These are phyloP conservation scores for Oryzias melastigma DNA, from an alignment of 2,113 vertebrate genomes.

Conservation along the genomic window DNA sequence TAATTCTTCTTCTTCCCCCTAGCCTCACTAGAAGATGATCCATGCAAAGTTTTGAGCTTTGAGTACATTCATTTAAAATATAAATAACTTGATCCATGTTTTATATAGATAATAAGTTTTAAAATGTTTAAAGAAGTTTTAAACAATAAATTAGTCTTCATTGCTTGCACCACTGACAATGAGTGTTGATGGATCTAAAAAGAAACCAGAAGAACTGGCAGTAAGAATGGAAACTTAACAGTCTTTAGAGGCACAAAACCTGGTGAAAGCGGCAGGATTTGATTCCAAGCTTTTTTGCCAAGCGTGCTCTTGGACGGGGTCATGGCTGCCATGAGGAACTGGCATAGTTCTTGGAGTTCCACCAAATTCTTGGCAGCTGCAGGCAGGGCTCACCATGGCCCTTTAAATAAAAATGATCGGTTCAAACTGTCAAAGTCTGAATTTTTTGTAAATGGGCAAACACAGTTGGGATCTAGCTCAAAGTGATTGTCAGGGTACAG, in stretches of 20 bases:
- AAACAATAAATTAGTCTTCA: not conserved
- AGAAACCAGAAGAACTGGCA: slow-evolving; percentile 18
- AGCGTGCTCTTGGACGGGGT: slow-evolving; percentile 25
- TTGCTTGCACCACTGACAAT: slow-evolving; percentile 7
- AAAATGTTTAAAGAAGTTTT: not conserved
- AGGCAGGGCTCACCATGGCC: slow-evolving; percentile 26
- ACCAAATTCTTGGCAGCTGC: slow-evolving; percentile 35
- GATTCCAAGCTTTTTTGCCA: slow-evolving; percentile 36
- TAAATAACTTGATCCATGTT: no score
- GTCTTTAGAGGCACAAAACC: slow-evolving; percentile 36
- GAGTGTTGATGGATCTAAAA: slow-evolving; percentile 24
- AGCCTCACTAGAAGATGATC: no score
- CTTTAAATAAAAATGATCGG: slow-evolving; percentile 43
- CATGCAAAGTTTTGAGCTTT: no score
- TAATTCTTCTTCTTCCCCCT: no score
- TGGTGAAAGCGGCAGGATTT: slow-evolving; percentile 29
- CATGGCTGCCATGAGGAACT: slow-evolving; percentile 27
- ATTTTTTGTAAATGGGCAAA: slow-evolving; percentile 15
- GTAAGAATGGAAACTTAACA: slow-evolving; percentile 22
- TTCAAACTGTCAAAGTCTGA: slow-evolving; percentile 18
- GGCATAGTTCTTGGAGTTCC: slow-evolving; percentile 40
- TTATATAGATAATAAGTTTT: not conserved
- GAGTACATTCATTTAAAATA: no score
- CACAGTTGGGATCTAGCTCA: not conserved
- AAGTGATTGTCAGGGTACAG: slow-evolving; percentile 23